Evolutionary conservation across 2,113 vertebrate species (phyloP), one percentile per base, ranked within the genome.

Genomic region (Tangachromis dhanisi): DNA sequence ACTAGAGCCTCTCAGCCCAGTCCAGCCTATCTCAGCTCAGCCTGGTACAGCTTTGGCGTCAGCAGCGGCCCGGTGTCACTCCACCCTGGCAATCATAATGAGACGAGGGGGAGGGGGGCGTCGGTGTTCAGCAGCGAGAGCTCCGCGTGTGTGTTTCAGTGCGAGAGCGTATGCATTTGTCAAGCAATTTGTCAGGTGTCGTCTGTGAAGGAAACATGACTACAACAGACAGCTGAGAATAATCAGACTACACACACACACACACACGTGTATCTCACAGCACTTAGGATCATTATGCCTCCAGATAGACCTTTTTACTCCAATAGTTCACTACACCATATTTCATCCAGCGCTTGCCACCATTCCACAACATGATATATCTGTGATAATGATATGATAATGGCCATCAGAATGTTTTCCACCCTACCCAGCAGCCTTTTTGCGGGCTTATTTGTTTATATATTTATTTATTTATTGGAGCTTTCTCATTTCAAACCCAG

Each of bases 41-140:
- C 96, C 94, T 95, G 95, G 83, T 92, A 93, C 95, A 96, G 95
- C 94, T 66, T 96, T 88, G 88, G 96, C 96, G 89, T 91, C 95
- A 90, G 96, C 94, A 95, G 95, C 97, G 96, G 97, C 96, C 96
- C 95, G 96, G 96, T 95, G 91, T 96, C 95, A 95, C 94, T 94
- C 93, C 86, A 96, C 96, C 96, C 96, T 96, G 94, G 97, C 96
- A 91, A 92, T 96, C 94, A 61, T 97, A 97, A 97, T 98, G 97
- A 98, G 97, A 93, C 24, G 84, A 95, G 97, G 97, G 97, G 84
- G 78, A 21, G 68, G 85, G 33, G 47, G 68, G 61, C 8, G 24
- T 86, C 80, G 13, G 61, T 17, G 40, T 80, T 57, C 57, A 63
- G 83, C 3, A 83, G 47, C 66, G 38, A 24, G 78, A 81, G 83